These are phyloP conservation scores for Cantharis lateralis DNA, from an alignment of 2,888 invertebrate genomes.

Conservation along the genomic window DNA sequence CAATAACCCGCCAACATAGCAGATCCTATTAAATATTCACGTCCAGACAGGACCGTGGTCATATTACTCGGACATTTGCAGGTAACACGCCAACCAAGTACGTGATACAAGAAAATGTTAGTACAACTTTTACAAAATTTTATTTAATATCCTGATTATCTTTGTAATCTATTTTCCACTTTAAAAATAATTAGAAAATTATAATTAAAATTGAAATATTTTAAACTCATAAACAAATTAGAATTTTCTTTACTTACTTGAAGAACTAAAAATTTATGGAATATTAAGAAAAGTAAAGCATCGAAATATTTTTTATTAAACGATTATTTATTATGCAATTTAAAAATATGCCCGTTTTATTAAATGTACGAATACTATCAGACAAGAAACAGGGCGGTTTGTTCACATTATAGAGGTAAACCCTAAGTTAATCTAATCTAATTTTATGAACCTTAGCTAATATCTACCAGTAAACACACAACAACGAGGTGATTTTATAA, in stretches of 20 bases:
- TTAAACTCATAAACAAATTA: background rate
- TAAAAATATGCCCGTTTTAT: conserved; percentile 34
- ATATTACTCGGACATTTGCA: conserved; percentile 28
- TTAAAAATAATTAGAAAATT: background rate
- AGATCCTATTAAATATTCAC: conserved; percentile 30
- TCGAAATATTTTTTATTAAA: conserved; percentile 11
- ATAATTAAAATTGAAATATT: background rate
- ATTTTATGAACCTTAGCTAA: conserved; percentile 39
- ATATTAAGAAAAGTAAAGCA: background rate
- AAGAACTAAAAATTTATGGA: background rate
- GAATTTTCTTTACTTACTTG: background rate
- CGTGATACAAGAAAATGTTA: conserved; percentile 16
- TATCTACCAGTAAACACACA: conserved; percentile 36
- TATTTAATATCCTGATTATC: background rate
- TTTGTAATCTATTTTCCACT: background rate
- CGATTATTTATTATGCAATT: conserved; percentile 34
- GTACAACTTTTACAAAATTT: background rate
- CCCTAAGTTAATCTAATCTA: conserved; percentile 39
- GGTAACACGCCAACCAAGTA: conserved; percentile 20
- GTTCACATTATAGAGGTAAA: conserved; percentile 25
- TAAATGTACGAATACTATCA: conserved; percentile 32
- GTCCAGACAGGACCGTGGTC: conserved; percentile 26
- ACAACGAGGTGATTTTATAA: conserved; percentile 24
- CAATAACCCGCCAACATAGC: conserved; percentile 31
- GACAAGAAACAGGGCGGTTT: conserved; percentile 23